Conservation (phyloP, 2,888 invertebrate genomes). For the Spilosoma lubricipeda region DNA sequence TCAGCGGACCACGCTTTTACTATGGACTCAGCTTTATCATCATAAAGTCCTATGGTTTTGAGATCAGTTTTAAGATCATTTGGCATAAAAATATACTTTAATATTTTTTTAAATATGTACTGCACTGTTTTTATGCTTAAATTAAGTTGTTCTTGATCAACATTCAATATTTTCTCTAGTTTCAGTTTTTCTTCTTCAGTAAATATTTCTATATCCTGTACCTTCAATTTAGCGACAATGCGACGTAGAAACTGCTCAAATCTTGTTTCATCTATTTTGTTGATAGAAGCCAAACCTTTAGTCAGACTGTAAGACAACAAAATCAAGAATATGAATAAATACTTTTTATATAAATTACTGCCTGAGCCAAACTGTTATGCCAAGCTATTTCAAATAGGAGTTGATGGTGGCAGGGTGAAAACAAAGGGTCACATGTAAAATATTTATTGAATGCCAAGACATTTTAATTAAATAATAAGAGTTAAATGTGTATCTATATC, state of each 20-base stretch:
- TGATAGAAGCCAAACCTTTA: slow-evolving; percentile 71
- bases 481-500: no score
- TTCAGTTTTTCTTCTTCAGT: slow-evolving; percentile 73
- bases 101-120: slow-evolving; percentile 72
- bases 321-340: not conserved
- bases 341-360: not conserved
- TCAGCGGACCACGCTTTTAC: slow-evolving; percentile 79
- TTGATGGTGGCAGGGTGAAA: no score
- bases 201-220: slow-evolving; percentile 73
- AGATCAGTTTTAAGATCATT: slow-evolving; percentile 73
- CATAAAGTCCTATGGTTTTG: slow-evolving; percentile 64
- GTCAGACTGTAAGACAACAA: slow-evolving; percentile 62
- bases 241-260: slow-evolving; percentile 78
- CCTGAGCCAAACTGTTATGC: no score
- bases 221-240: slow-evolving; percentile 71
- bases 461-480: no score
- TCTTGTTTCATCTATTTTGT: slow-evolving; percentile 71
- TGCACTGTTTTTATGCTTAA: slow-evolving; percentile 73
- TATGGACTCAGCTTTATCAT: slow-evolving; percentile 72
- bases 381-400: no score
- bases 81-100: slow-evolving; percentile 80
- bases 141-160: slow-evolving; percentile 65
- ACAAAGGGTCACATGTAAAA: no score
- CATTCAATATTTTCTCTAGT: slow-evolving; percentile 73
- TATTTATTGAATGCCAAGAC: no score